Evolutionary conservation across 2,888 invertebrate genomes (phyloP).

Genomic region (Lomographa bimaculata): DNA sequence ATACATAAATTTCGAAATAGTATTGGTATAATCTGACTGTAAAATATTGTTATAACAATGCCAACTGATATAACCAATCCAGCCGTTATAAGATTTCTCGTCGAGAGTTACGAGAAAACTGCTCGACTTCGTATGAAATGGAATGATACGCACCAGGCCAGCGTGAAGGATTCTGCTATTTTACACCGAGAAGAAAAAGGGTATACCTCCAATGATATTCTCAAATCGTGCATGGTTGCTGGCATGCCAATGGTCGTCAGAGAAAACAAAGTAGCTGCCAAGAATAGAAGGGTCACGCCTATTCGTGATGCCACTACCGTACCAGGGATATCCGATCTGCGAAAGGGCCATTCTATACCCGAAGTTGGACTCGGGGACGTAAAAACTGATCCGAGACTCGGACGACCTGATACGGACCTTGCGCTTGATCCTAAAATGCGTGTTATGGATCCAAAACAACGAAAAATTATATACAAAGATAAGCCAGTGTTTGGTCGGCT

Average conservation of each 20-base stretch:
- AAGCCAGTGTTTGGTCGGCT: slow-evolving; percentile 26
- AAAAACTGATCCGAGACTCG: slow-evolving; percentile 47
- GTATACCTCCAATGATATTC: slow-evolving; percentile 41
- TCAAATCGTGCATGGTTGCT: slow-evolving; percentile 23
- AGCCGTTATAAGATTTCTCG: slow-evolving; percentile 48
- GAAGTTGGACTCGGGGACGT: slow-evolving; percentile 51
- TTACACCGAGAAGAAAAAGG: slow-evolving; percentile 45
- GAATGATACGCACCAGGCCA: slow-evolving; percentile 37
- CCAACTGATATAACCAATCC: slow-evolving; percentile 53
- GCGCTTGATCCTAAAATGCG: slow-evolving; percentile 49
- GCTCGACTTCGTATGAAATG: slow-evolving; percentile 52
- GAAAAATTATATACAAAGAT: slow-evolving; percentile 12
- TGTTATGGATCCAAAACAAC: slow-evolving; percentile 41
- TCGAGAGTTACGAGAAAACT: slow-evolving; percentile 53
- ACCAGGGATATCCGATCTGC: slow-evolving; percentile 36
- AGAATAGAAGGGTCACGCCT: slow-evolving; percentile 37
- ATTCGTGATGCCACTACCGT: slow-evolving; percentile 41
- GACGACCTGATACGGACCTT: slow-evolving; percentile 43
- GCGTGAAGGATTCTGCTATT: slow-evolving; percentile 44
- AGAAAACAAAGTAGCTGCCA: slow-evolving; percentile 37
- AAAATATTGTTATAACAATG: too few relatives aligned
- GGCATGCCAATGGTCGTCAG: slow-evolving; percentile 42
- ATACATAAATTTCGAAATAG: too few relatives aligned
- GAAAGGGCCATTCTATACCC: slow-evolving; percentile 46
- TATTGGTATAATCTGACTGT: too few relatives aligned